phyloP scores from a whole-genome alignment of 2,888 invertebrate genomes.

The Ochropacha duplaris region DNA sequence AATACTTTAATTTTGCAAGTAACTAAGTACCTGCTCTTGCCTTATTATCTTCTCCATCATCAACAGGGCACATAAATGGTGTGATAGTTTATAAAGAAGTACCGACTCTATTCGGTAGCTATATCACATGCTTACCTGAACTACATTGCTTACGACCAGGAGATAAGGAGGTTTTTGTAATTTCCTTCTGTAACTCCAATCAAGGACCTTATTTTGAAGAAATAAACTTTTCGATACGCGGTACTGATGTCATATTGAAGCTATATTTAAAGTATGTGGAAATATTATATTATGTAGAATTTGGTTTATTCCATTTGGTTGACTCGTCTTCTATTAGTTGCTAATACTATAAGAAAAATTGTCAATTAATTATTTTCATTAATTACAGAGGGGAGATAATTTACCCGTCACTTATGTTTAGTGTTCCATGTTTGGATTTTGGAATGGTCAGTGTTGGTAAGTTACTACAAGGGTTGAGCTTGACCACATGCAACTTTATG shows the following conservation, averaged over 20 bases:
- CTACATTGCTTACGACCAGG: constrained; percentile 72
- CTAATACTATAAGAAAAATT: no score
- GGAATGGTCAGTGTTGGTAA: constrained; percentile 83
- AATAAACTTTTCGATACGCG: constrained; percentile 82
- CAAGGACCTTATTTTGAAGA: constrained; percentile 85
- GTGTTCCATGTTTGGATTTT: constrained; percentile 80
- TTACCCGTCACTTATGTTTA: constrained; percentile 83
- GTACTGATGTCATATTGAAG: constrained; percentile 80
- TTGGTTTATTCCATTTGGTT: background rate
- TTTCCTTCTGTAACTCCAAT: constrained; percentile 82
- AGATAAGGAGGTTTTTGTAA: constrained; percentile 75
- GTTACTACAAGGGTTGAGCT: constrained; percentile 9
- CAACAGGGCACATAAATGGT: constrained; percentile 83
- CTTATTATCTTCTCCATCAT: background rate
- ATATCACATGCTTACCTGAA: constrained; percentile 76
- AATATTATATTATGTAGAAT: background rate
- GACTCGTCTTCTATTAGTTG: no score
- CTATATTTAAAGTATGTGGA: constrained; percentile 81
- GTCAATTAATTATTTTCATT: no score
- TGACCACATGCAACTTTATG: background rate
- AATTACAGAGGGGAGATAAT: constrained; percentile 84
- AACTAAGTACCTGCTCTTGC: background rate
- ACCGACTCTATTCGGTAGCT: constrained; percentile 81
- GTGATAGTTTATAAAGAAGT: constrained; percentile 73
- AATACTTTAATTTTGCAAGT: no score